These are phyloP conservation scores for Heterodera schachtii DNA, from an alignment of 1,140 invertebrate species.

Conservation along the genomic window DNA sequence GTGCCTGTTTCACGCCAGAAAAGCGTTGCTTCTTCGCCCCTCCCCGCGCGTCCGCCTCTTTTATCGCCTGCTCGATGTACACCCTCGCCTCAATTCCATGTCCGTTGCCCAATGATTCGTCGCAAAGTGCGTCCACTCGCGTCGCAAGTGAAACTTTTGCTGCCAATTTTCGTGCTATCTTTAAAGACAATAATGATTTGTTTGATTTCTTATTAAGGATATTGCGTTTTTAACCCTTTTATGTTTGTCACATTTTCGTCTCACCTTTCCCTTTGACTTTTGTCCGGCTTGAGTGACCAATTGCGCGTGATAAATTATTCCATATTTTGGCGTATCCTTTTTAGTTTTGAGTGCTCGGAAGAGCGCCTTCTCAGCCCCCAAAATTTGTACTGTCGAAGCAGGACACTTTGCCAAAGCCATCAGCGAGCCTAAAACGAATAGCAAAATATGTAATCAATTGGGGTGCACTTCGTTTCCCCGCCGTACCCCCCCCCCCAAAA, in stretches of 20 bases:
- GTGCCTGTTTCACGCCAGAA: conserved; percentile 41
- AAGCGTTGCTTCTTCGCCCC: conserved; percentile 27
- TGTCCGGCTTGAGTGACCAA: conserved; percentile 83
- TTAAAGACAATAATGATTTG: conserved; percentile 54
- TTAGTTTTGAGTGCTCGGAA: conserved; percentile 95
- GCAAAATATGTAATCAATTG: too few species aligned
- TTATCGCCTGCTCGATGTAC: conserved; percentile 54
- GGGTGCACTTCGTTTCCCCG: too few species aligned
- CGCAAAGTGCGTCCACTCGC: conserved; percentile 91
- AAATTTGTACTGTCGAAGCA: conserved; percentile 94
- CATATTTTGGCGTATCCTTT: conserved; percentile 98
- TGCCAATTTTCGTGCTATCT: conserved; percentile 93
- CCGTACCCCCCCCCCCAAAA: too few species aligned
- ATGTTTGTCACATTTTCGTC: conserved; percentile 17
- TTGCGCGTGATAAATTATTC: conserved; percentile 94
- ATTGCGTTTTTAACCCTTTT: background rate
- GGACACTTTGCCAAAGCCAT: conserved; percentile 96
- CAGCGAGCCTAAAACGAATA: conserved; percentile 74
- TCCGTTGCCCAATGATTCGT: conserved; percentile 67
- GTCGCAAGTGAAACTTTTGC: conserved; percentile 90
- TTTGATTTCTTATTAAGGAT: conserved; percentile 10
- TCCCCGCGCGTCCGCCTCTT: conserved; percentile 56
- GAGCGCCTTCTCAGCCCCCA: conserved; percentile 95
- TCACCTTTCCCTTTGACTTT: conserved; percentile 84
- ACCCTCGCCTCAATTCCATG: conserved; percentile 60